Conservation (phyloP, 23 tunicate species). For the Halocynthia roretzi region DNA sequence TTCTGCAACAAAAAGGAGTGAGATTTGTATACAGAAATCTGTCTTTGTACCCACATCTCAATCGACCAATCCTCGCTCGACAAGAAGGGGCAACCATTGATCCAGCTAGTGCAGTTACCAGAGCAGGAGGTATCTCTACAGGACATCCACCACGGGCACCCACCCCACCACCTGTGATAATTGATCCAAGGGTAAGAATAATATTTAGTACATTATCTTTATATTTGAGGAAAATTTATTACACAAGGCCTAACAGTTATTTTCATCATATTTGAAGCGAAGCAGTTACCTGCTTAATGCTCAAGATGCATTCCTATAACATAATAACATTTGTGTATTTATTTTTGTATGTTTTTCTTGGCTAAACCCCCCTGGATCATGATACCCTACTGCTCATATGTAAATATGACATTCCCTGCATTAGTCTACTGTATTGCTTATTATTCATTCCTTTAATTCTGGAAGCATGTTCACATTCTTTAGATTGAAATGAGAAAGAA, state of each 20-base stretch:
- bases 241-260: too few relatives aligned
- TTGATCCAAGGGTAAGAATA: slow-evolving; percentile 13
- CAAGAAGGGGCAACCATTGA: slow-evolving; percentile 22
- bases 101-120: background rate
- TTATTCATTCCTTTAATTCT: too few relatives aligned
- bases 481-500: slow-evolving; percentile 6
- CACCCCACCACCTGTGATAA: background rate
- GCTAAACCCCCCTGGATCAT: too few relatives aligned
- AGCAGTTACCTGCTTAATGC: background rate
- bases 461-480: background rate
- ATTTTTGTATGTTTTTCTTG: too few relatives aligned
- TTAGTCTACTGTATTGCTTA: too few relatives aligned
- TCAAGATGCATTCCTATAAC: background rate
- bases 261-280: too few relatives aligned
- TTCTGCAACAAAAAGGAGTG: slow-evolving; percentile 13
- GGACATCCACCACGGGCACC: background rate
- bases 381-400: too few relatives aligned
- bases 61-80: slow-evolving; percentile 15
- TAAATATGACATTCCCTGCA: too few relatives aligned
- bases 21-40: slow-evolving; percentile 17
- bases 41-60: slow-evolving; percentile 3
- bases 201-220: too few relatives aligned
- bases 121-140: too few relatives aligned
- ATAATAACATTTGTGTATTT: too few relatives aligned
- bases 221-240: too few relatives aligned